These are phyloP conservation scores for Amblyjoppa proteus DNA, from an alignment of 2,888 invertebrate genomes.

Conservation along the genomic window DNA sequence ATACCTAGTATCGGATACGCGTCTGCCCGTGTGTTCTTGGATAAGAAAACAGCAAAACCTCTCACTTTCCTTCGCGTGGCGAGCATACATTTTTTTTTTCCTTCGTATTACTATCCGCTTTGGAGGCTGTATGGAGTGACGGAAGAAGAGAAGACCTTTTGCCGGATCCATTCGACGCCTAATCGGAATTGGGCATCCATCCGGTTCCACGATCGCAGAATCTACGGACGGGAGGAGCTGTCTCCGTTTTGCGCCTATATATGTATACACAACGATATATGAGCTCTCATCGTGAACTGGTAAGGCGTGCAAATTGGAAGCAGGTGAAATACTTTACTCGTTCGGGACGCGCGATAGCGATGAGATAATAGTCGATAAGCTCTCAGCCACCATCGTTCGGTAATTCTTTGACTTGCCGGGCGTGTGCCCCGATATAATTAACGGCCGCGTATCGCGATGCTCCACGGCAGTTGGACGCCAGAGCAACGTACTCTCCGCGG, in stretches of 20 bases:
- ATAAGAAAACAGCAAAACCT: background rate
- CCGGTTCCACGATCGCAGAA: no score
- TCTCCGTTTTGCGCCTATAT: no score
- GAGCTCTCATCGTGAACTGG: constrained; percentile 28
- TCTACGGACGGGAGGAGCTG: no score
- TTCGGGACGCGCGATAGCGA: constrained; percentile 48
- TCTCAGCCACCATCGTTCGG: constrained; percentile 35
- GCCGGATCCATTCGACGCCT: no score
- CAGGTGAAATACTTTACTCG: constrained; percentile 65
- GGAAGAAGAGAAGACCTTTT: no score
- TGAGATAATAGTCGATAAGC: constrained; percentile 57
- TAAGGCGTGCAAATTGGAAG: constrained; percentile 67
- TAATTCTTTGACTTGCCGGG: constrained; percentile 38
- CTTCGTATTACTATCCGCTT: background rate
- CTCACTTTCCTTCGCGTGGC: background rate
- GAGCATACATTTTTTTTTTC: background rate
- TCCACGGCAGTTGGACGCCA: background rate
- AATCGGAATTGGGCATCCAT: no score
- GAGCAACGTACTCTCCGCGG: constrained; percentile 4
- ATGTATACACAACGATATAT: background rate
- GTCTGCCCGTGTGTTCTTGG: background rate
- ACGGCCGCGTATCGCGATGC: constrained; percentile 49
- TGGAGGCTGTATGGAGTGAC: no score
- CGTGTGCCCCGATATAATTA: constrained; percentile 60
- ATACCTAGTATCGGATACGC: background rate